Evolutionary conservation across 2,113 vertebrate species (phyloP).

Genomic region (Sebastes schlegelii): DNA sequence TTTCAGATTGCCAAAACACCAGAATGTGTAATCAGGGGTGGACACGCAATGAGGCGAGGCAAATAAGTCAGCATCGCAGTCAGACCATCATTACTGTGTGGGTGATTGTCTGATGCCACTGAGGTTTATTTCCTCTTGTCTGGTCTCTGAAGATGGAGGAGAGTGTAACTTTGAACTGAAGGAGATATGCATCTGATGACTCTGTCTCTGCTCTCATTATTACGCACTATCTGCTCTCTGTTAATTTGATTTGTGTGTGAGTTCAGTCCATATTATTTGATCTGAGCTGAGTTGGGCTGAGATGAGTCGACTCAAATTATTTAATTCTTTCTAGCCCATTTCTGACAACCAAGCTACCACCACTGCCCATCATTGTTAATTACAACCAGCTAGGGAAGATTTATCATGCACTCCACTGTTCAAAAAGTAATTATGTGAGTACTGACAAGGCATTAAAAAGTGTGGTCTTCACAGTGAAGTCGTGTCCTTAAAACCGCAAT

Average conservation of each 20-base stretch:
- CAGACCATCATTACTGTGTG: conserved; percentile 41
- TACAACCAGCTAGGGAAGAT: background rate
- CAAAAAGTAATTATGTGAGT: background rate
- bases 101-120: conserved; percentile 24
- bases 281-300: conserved; percentile 23
- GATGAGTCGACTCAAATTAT: conserved; percentile 11
- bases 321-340: conserved; percentile 18
- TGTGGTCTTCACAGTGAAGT: background rate
- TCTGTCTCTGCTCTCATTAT: conserved; percentile 43
- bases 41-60: conserved; percentile 35
- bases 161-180: conserved; percentile 44
- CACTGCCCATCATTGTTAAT: conserved; percentile 20
- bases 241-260: conserved; percentile 61
- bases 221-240: conserved; percentile 28
- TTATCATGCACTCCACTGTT: conserved; percentile 7
- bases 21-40: conserved; percentile 61
- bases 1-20: conserved; percentile 43
- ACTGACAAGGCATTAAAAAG: background rate
- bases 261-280: conserved; percentile 43
- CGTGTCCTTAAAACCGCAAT: background rate
- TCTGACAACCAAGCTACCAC: conserved; percentile 11
- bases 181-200: conserved; percentile 56
- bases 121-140: conserved; percentile 39
- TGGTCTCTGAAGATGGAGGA: conserved; percentile 48
- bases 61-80: conserved; percentile 42